Evolutionary conservation across 2,888 invertebrate genomes (phyloP).

Genomic region (Tipula unca): DNA sequence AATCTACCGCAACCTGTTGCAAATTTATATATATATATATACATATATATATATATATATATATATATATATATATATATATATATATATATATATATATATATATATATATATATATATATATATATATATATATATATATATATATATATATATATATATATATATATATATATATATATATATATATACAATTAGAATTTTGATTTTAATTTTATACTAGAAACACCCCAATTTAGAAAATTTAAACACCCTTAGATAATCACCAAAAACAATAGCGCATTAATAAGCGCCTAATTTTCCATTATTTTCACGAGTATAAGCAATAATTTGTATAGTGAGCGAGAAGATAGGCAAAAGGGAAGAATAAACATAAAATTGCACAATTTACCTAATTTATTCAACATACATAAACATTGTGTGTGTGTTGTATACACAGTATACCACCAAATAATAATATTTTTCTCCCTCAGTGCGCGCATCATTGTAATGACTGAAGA

Average conservation of each 20-base stretch:
- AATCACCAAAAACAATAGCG: not conserved
- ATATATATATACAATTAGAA: too few species aligned
- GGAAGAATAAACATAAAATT: not conserved
- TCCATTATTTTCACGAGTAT: not conserved
- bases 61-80: too few species aligned
- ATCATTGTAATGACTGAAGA: not conserved
- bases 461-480: not conserved
- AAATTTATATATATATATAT: not conserved
- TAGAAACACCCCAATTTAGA: not conserved
- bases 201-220: not conserved
- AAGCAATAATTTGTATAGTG: conserved; percentile 1
- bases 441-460: not conserved
- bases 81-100: too few species aligned
- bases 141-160: too few species aligned
- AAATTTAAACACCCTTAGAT: not conserved
- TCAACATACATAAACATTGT: not conserved
- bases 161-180: too few species aligned
- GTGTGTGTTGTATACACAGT: not conserved
- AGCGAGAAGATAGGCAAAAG: not conserved
- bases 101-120: too few species aligned
- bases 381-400: not conserved
- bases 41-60: too few species aligned
- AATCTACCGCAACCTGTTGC: not conserved
- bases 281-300: not conserved
- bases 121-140: too few species aligned